Evolutionary conservation across 2,113 vertebrate species (phyloP).

Genomic region (Pseudorhombus dupliciocellatus): DNA sequence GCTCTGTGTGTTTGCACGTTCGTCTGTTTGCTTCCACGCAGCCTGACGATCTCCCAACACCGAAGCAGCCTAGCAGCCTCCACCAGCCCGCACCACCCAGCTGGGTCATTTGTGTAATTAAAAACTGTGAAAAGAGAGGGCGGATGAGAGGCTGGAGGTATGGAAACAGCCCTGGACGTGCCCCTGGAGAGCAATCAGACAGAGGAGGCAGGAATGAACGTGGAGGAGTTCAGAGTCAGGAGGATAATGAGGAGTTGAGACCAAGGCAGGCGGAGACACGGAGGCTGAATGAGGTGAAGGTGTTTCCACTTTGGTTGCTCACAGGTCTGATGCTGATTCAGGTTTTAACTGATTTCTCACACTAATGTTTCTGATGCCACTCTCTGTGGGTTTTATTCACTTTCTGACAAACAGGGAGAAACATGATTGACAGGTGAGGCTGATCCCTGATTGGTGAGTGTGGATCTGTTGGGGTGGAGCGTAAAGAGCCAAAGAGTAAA

Average conservation of each 20-base stretch:
- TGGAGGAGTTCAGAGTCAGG: not conserved
- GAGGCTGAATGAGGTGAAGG: not conserved
- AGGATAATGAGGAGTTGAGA: slow-evolving; percentile 21
- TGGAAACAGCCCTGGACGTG: slow-evolving; percentile 4
- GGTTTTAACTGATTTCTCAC: not conserved
- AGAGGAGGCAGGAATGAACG: not conserved
- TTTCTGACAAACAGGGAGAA: too few relatives aligned
- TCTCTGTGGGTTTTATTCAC: too few relatives aligned
- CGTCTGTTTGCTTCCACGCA: not conserved
- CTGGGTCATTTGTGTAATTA: slow-evolving; percentile 53
- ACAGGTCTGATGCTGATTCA: not conserved
- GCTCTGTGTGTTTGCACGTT: not conserved
- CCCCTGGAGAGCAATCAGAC: slow-evolving; percentile 46
- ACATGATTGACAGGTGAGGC: too few relatives aligned
- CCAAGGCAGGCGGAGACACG: not conserved
- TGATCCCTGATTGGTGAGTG: not conserved
- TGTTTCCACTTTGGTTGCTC: not conserved
- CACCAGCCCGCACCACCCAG: slow-evolving; percentile 14
- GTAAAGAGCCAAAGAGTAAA: slow-evolving; percentile 37
- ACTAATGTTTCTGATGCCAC: too few relatives aligned
- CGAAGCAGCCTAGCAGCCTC: not conserved
- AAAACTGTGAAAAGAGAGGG: slow-evolving; percentile 27
- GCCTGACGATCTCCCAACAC: not conserved
- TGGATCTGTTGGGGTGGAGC: slow-evolving; percentile 2
- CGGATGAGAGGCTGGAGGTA: slow-evolving; percentile 20